A percentile compares a stretch with the other conserved stretches of the same genome.
These are phyloP conservation scores for Huso huso DNA, from an alignment of 2,797 vertebrate species.

Conservation along the genomic window DNA sequence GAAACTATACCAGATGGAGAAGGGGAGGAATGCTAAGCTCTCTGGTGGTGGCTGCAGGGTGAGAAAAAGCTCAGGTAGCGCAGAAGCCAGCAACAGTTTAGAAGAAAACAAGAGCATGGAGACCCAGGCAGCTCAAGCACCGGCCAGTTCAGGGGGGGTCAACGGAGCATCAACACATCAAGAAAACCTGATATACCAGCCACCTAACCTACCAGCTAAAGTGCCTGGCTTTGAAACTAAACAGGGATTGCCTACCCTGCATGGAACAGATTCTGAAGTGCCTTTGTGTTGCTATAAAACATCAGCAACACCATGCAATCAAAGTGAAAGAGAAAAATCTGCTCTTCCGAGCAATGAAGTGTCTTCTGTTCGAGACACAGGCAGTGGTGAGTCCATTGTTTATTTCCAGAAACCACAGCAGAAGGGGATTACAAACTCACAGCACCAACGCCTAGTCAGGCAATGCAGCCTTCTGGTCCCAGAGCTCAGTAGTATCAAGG, in stretches of 20 bases:
- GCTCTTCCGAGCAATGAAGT: constrained; percentile 12
- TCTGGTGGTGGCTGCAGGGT: constrained; percentile 36
- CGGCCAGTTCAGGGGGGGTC: constrained; percentile 16
- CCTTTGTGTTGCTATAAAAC: no score
- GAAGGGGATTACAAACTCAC: constrained; percentile 38
- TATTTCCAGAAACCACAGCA: constrained; percentile 32
- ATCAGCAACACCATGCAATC: no score
- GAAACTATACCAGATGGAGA: constrained; percentile 75
- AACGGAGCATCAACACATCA: constrained; percentile 2
- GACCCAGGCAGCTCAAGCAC: constrained; percentile 10
- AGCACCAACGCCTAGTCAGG: constrained; percentile 20
- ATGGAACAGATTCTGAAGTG: no score
- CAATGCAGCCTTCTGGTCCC: constrained; percentile 9
- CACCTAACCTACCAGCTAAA: constrained; percentile 21
- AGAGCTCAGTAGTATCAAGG: constrained; percentile 16
- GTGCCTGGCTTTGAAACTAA: background rate
- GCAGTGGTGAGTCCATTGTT: constrained; percentile 20
- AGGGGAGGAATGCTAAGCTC: constrained; percentile 48
- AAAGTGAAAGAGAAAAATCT: no score
- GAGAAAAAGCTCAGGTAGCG: constrained; percentile 24
- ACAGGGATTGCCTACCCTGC: no score
- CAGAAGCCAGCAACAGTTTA: constrained; percentile 33
- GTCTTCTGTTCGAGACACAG: constrained; percentile 24
- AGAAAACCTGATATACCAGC: constrained; percentile 17
- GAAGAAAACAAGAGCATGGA: constrained; percentile 26